Percentiles rank a stretch among this genome's conserved stretches.
phyloP scores from a whole-genome alignment of 2,113 vertebrate species.

The Pedetes capensis region DNA sequence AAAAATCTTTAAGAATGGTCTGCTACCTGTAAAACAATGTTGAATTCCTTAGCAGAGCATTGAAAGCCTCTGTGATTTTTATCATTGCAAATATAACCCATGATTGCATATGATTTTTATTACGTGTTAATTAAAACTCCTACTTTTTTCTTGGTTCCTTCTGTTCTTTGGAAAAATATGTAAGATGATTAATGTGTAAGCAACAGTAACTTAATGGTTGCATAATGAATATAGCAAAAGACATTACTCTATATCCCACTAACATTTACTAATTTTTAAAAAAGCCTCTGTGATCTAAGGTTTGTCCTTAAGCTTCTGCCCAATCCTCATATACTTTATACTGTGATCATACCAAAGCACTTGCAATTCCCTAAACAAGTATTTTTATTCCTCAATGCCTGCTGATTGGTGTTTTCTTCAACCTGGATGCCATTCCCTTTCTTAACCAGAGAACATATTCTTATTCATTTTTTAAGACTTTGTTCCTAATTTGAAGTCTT shows the following conservation, averaged over 20 bases:
- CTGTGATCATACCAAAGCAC: background rate
- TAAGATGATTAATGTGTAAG: too few species aligned
- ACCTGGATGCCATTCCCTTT: background rate
- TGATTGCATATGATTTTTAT: too few species aligned
- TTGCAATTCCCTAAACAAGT: background rate
- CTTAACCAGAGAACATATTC: background rate
- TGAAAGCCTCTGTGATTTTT: background rate
- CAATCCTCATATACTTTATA: background rate
- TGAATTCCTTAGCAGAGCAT: background rate
- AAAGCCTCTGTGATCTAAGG: background rate
- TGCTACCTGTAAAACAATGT: background rate
- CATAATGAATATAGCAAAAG: too few species aligned
- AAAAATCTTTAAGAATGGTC: background rate
- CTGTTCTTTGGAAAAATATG: too few species aligned
- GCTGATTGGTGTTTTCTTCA: background rate
- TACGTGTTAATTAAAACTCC: too few species aligned
- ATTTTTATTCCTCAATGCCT: background rate
- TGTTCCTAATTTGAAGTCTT: background rate
- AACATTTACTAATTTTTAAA: too few species aligned
- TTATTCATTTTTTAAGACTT: background rate
- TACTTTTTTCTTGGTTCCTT: too few species aligned
- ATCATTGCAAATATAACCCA: too few species aligned
- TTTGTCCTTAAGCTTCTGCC: background rate
- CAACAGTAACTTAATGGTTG: too few species aligned
- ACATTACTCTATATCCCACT: too few species aligned